These are phyloP conservation scores for Laspeyria flexula DNA, from an alignment of 2,888 invertebrate genomes.

Conservation along the genomic window DNA sequence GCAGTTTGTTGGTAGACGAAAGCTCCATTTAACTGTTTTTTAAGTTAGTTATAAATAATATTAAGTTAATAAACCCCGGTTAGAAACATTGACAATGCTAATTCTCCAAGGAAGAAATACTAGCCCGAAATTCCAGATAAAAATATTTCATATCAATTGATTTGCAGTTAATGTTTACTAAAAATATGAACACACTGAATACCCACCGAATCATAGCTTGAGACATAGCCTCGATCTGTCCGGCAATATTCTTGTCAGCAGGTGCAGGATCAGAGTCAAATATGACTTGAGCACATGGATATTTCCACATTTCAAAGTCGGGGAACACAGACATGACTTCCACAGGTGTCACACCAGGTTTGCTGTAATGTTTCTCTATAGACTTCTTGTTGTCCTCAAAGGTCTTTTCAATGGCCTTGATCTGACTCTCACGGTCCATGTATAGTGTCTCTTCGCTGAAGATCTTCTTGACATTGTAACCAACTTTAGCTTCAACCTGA, in stretches of 20 bases:
- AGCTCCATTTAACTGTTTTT: too few relatives aligned
- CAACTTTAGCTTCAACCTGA: constrained; percentile 98
- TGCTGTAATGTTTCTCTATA: constrained; percentile 97
- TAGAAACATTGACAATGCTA: too few relatives aligned
- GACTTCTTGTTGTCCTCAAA: constrained; percentile 95
- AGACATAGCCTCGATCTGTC: constrained; percentile 98
- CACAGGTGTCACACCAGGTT: constrained; percentile 96
- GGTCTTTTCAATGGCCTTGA: constrained; percentile 98
- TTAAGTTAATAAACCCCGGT: too few relatives aligned
- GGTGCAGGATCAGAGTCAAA: constrained; percentile 99
- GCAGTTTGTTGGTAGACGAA: too few relatives aligned
- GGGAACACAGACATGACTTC: constrained; percentile 95
- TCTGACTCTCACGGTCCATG: constrained; percentile 98
- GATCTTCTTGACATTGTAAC: constrained; percentile 98
- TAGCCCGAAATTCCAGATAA: too few relatives aligned
- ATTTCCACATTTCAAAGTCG: constrained; percentile 98
- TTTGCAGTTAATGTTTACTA: too few relatives aligned
- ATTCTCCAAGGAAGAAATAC: too few relatives aligned
- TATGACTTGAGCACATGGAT: constrained; percentile 98
- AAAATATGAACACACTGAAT: background rate
- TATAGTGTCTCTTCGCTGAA: constrained; percentile 96
- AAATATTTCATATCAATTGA: too few relatives aligned
- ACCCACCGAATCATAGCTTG: constrained; percentile 98
- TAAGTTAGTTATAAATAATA: too few relatives aligned
- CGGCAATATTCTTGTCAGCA: constrained; percentile 92